Evolutionary conservation across 2,888 invertebrate genomes (phyloP), one percentile per base, ranked within the genome.

Genomic region (Tuberolachnus salignus): DNA sequence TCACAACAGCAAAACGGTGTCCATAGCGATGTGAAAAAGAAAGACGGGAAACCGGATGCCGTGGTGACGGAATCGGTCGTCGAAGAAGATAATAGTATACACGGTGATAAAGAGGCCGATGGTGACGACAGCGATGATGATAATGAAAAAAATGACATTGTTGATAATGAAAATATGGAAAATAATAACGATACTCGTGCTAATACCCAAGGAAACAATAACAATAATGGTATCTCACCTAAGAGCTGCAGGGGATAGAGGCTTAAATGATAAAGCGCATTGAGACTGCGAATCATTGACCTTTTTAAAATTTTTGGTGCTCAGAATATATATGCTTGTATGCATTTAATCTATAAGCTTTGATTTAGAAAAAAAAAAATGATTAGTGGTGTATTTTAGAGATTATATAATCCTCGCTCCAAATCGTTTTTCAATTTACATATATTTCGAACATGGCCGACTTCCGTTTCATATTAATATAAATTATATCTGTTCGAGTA

Each of bases 201-300:
- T 10, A 85, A 85, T 82, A 86, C 86, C 82, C 86, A 87, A 23
- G 85, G 87, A 13, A 86, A 88, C 11, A 86, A 88, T 1, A 86
- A 88, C 1, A 86, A 34, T 34, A 34, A 88, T 75, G 86, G 88
- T 81, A 86, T 87, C 80, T 86, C 88, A 88, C 49, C 74, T 46
- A 26, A 66, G 55, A 75, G 55, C 34, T 34, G 34, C 34, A 89
- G 6, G 87, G 89, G 51, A 87, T 82, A 86, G 59, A 84, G 87
- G 19, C 57, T 59, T 64, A 46, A 55, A 44, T 46, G 19, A 49
- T 34, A 67, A 78, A 57, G 23, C 75, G 75, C 75, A 78, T 19
- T n/a, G 19, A 46, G 75, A 78, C 75, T 78, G 75, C 75, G 75
- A 67, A 75, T 67, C 66, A 23, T 57, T 78, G 67, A 49, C 75